A percentile compares a stretch with the other conserved stretches of the same genome.
Evolutionary conservation across 2,797 vertebrate species (phyloP).

Genomic region (Anabacerthia variegaticeps): DNA sequence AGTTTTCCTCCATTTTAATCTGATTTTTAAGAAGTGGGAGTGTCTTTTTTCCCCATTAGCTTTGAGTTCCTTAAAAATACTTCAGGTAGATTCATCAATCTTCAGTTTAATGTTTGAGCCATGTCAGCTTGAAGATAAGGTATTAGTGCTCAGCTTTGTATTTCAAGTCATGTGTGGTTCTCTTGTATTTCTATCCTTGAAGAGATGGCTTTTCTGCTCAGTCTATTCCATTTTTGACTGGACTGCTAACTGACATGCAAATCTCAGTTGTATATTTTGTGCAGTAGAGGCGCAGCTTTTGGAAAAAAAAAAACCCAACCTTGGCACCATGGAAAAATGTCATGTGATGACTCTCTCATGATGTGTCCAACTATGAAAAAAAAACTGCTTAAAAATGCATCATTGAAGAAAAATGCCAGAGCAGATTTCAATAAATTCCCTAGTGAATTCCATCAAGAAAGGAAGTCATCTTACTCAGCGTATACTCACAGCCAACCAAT

Average conservation of each 20-base stretch:
- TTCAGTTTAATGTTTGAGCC: neutral
- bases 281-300: neutral
- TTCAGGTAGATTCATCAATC: neutral
- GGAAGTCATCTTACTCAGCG: neutral
- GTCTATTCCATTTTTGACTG: neutral
- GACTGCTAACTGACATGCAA: neutral
- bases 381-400: neutral
- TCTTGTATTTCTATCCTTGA: neutral
- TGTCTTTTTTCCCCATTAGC: neutral
- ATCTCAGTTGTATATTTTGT: neutral
- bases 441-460: neutral
- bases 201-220: neutral
- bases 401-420: neutral
- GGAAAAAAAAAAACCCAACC: neutral
- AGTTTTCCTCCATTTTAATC: neutral
- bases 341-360: neutral
- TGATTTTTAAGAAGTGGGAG: neutral
- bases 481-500: neutral
- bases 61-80: neutral
- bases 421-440: neutral
- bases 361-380: neutral
- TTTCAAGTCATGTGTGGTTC: neutral
- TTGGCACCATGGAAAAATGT: neutral
- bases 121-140: neutral
- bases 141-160: neutral